Base-by-base conservation (phyloP, 2,888 invertebrate genomes). In the Oscheius myriophilus region DNA sequence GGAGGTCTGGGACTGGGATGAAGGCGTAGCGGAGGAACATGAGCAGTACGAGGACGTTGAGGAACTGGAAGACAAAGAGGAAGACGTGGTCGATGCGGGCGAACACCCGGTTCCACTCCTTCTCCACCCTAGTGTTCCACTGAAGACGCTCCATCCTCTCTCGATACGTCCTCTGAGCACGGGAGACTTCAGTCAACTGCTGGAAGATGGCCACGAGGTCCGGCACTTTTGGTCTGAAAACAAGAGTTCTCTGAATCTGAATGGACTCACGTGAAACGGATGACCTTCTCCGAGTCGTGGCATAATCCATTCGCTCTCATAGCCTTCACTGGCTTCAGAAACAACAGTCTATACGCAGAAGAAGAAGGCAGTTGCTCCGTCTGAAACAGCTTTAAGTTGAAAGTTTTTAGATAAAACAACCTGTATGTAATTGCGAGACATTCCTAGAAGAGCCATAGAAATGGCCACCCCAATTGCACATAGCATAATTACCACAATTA, bases 401-500 rank as follows among this genome's bases (percentile, higher is more conserved):
- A 6, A 9, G 3, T 33, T 3, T 6, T 33, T 33, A 33, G n/a
- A n/a, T n/a, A n/a, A n/a, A n/a, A n/a, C n/a, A n/a, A 62, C 49
- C 43, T 80, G 80, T 41, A 81, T 81, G 52, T 76, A 79, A 33
- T 59, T 69, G 33, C 79, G 54, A 0, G 75, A 73, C 72, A 81
- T 70, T 21, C 77, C 76, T 9, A 82, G 70, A 61, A 83, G 73
- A 11, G 77, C 79, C 81, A 85, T 84, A 9, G 85, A 85, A 0
- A 85, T 76, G 42, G 81, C 83, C 18, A 85, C 85, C 11, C 82
- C 83, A 23, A 86, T 70, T 18, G 85, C 85, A 62, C 85, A 85
- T 2, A 85, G 72, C 11, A 85, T 65, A 43, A 85, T 85, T 9
- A 84, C 85, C 11, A 80, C 67, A 49, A 85, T 74, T 51, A 85